phyloP scores from a whole-genome alignment of 2,797 vertebrate genomes.

The Hemibagrus guttatus region DNA sequence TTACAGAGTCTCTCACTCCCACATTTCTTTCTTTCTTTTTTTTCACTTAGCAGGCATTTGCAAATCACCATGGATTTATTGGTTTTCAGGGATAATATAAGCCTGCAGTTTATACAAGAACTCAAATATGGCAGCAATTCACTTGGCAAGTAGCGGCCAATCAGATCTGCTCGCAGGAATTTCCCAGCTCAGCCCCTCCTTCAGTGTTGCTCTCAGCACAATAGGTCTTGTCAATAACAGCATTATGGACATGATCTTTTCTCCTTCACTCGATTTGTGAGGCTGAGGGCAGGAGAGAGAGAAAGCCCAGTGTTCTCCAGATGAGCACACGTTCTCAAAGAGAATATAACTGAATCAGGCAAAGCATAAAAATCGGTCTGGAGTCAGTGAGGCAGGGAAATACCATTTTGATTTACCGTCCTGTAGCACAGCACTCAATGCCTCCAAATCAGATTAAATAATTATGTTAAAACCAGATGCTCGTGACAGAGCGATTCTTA shows the following conservation, averaged over 20 bases:
- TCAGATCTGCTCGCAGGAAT: slow-evolving; percentile 52
- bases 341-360: slow-evolving; percentile 51
- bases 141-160: slow-evolving; percentile 43
- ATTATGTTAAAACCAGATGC: slow-evolving; percentile 61
- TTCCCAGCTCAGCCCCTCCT: slow-evolving; percentile 44
- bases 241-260: slow-evolving; percentile 48
- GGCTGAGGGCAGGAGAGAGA: slow-evolving; percentile 18
- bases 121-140: slow-evolving; percentile 51
- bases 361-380: slow-evolving; percentile 49
- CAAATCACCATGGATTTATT: slow-evolving; percentile 64
- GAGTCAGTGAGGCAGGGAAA: slow-evolving; percentile 52
- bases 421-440: slow-evolving; percentile 38
- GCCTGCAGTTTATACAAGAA: slow-evolving; percentile 56
- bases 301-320: slow-evolving; percentile 26
- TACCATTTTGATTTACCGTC: slow-evolving; percentile 50
- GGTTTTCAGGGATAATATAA: slow-evolving; percentile 61
- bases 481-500: slow-evolving; percentile 53
- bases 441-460: slow-evolving; percentile 55
- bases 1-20: slow-evolving; percentile 30
- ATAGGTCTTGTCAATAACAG: slow-evolving; percentile 47
- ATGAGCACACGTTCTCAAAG: slow-evolving; percentile 19
- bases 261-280: slow-evolving; percentile 48
- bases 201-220: slow-evolving; percentile 38
- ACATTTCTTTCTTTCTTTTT: slow-evolving; percentile 38
- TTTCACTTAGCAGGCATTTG: slow-evolving; percentile 61